Evolutionary conservation across 2,113 vertebrate genomes (phyloP).

Genomic region (Heloderma charlesbogerti): DNA sequence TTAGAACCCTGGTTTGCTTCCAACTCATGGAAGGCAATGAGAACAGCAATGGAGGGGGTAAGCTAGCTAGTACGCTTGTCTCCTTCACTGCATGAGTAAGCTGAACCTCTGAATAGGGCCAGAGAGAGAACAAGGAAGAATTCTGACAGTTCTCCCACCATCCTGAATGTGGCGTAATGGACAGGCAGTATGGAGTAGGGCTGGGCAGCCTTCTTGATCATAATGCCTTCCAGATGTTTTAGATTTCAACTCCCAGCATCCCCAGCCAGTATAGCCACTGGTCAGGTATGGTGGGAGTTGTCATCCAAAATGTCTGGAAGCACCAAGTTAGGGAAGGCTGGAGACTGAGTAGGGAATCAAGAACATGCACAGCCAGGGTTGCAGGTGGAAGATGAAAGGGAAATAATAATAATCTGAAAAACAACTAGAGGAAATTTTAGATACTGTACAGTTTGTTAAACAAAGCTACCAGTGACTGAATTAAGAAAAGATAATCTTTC

Average conservation of each 20-base stretch:
- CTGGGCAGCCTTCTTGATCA: neutral
- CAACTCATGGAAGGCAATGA: neutral
- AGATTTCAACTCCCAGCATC: too few relatives aligned
- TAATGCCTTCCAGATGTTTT: too few relatives aligned
- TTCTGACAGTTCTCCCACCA: neutral
- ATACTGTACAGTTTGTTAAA: neutral
- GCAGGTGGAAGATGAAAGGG: too few relatives aligned
- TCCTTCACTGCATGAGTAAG: neutral
- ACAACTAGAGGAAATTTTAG: neutral
- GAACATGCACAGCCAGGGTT: too few relatives aligned
- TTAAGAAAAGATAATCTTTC: neutral
- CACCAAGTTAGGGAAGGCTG: too few relatives aligned
- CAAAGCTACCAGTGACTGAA: neutral
- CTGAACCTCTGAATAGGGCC: neutral
- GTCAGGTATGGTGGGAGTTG: too few relatives aligned
- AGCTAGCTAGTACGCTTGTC: neutral
- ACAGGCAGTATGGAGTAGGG: neutral
- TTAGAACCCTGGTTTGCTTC: neutral
- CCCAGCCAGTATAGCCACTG: too few relatives aligned
- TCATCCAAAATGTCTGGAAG: too few relatives aligned
- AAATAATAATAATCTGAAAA: too few relatives aligned
- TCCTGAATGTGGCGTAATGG: neutral
- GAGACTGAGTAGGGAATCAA: too few relatives aligned
- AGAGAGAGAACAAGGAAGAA: neutral
- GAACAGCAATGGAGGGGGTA: neutral